Evolutionary conservation across 1,140 invertebrate species (phyloP).

Genomic region (Acromyrmex heyeri): DNA sequence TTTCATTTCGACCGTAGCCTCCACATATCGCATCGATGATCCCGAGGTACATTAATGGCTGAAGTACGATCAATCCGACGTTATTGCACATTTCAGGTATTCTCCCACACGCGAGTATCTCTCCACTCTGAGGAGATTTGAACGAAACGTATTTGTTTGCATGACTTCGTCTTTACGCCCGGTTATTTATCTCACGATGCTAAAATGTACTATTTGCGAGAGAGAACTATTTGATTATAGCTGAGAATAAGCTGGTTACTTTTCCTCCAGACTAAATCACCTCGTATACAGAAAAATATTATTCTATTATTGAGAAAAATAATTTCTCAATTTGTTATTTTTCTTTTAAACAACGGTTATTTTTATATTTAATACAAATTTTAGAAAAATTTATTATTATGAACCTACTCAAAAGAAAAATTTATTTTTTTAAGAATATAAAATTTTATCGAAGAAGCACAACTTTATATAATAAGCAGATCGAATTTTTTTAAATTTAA

Average conservation of each 20-base stretch:
- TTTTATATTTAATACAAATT: no score
- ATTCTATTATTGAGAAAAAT: no score
- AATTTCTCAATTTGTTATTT: no score
- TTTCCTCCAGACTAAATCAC: background rate
- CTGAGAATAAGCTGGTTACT: conserved; percentile 4
- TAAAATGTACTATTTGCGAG: background rate
- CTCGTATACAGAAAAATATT: no score
- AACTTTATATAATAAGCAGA: no score
- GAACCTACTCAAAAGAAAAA: no score
- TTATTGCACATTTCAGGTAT: conserved; percentile 22
- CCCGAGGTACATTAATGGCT: conserved; percentile 18
- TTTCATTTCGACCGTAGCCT: conserved; percentile 30
- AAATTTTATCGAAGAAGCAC: no score
- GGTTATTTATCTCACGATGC: background rate
- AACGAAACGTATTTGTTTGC: background rate
- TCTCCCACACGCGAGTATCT: background rate
- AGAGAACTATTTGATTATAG: background rate
- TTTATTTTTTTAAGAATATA: no score
- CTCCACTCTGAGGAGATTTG: background rate
- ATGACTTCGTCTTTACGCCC: background rate
- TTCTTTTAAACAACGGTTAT: no score
- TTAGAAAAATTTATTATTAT: no score
- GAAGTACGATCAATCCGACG: conserved; percentile 15
- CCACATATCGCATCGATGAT: conserved; percentile 14
- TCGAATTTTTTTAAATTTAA: no score